Percentiles rank a stretch among this genome's conserved stretches.
These are phyloP conservation scores for Branchipolynoe longqiensis DNA, from an alignment of 2,888 invertebrate species.

Conservation along the genomic window DNA sequence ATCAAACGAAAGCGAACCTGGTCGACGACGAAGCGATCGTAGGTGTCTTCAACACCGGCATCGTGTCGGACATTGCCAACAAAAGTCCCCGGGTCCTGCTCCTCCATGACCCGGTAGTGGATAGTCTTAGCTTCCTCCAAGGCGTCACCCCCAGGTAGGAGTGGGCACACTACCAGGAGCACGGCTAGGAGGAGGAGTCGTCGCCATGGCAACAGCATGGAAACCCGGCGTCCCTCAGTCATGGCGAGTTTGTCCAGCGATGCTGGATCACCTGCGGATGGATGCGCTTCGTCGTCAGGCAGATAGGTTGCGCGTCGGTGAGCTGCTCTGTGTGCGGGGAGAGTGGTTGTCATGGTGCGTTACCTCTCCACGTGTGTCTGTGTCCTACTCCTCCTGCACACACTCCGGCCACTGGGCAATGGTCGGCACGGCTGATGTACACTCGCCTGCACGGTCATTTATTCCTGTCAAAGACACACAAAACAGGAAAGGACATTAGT, in stretches of 20 bases:
- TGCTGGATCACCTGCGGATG: too few species aligned
- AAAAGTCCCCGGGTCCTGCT: conserved; percentile 62
- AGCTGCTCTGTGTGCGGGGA: background rate
- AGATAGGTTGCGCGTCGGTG: background rate
- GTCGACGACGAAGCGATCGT: conserved; percentile 49
- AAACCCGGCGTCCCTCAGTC: background rate
- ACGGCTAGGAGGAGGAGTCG: background rate
- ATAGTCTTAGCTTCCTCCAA: conserved; percentile 36
- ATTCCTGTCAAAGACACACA: conserved; percentile 15
- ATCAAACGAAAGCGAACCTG: conserved; percentile 65
- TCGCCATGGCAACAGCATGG: background rate
- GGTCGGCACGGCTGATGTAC: background rate
- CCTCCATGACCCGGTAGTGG: conserved; percentile 62
- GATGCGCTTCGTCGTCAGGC: too few species aligned
- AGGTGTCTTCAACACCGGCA: conserved; percentile 61
- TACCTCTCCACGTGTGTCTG: background rate
- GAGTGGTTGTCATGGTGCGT: conserved; percentile 18
- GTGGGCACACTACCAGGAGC: conserved; percentile 5
- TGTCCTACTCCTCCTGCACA: background rate
- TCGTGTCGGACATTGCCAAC: conserved; percentile 66
- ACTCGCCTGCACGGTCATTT: background rate
- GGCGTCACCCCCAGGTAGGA: background rate
- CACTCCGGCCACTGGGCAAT: background rate
- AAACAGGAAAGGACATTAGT: background rate
- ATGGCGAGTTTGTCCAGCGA: too few species aligned